Evolutionary conservation across 2,113 vertebrate species (phyloP), one percentile per base, ranked within the genome.

Genomic region (Brachirus orientalis): DNA sequence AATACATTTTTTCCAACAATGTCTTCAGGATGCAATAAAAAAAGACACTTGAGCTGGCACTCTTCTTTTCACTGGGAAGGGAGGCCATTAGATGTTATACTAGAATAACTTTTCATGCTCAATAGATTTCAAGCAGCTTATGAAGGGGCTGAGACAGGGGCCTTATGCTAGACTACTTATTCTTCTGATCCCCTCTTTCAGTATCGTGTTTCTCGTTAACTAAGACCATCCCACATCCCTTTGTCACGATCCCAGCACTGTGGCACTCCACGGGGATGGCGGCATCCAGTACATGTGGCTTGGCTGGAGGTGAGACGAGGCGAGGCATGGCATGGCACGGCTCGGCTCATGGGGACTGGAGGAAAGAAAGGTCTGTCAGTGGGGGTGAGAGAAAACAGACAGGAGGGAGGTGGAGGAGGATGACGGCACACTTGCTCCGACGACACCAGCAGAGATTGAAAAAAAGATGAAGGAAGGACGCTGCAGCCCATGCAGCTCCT

Each of bases 81-180:
- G 70, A 92, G 87, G 88, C 89, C 78, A 90, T 93, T 91, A 90
- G 90, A 92, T 90, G 91, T 91, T 90, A 83, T 85, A 91, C 90
- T 90, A 88, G 84, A 93, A 92, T 87, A 93, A 93, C 92, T 89
- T 91, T 86, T 93, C 90, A 92, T 86, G 92, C 91, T 89, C 87
- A 90, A 91, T 92, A 92, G 85, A 92, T 87, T 92, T 90, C 89
- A 86, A 92, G 92, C 80, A 36, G 75, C 83, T 92, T 90, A 89
- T 90, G 85, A 82, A 86, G 67, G 22, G 58, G 65, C 53, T 72
- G 82, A 63, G 79, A 78, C 63, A 40, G 63, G 56, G 57, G 68
- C 80, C 71, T 76, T 76, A 87, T 88, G 89, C 80, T 86, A 76
- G 80, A 90, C 72, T 79, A 88, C 86, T 92, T 90, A 84, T 79